Base-by-base conservation (phyloP, 2,888 invertebrate genomes). In the Alviniconcha strummeri region DNA sequence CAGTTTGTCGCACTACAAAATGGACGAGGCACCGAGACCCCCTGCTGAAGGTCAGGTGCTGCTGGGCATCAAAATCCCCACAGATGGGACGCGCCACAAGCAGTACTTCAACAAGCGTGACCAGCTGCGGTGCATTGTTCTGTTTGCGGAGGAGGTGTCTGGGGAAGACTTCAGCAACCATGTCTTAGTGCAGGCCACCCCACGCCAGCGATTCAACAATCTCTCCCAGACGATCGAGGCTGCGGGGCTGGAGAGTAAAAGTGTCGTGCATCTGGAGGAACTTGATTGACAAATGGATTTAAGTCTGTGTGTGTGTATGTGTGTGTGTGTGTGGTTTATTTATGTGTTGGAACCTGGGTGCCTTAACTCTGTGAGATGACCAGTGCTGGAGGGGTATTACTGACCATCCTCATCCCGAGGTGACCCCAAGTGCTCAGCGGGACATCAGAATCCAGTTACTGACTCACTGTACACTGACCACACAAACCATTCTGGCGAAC, bases 201-300 rank as follows among this genome's bases (percentile, higher is more conserved):
- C 84, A 11, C 82, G 83, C 19, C 82, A 55, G 54, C 69, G 81
- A 7, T 85, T 80, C 64, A 71, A 60, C n/a, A 83, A 86, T 54
- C 78, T 86, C 15, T 69, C 81, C 36, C 82, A 84, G 15, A 85
- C 85, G 11, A 86, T 86, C 17, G 84, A 84, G 75, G 81, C 79
- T 57, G 85, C 85, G 9, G 86, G 86, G 5, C 71, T 86, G 54
- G 81, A 85, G 80, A 82, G 81, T 36, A 86, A 84, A 80, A 84
- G 83, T 71, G 84, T 85, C 15, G 57, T 86, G 36, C 86, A 86
- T 84, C 81, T 86, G 69, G 86, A 86, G 57, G 85, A 86, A 52
- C 55, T 77, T n/a, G 85, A 85, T 72, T 85, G 81, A 83, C 7
- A 52, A 19, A 5, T 7, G 64, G 64, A 15, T 64, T 15, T 15